These are phyloP conservation scores for Timema cristinae DNA, from an alignment of 2,888 invertebrate genomes.

Conservation along the genomic window DNA sequence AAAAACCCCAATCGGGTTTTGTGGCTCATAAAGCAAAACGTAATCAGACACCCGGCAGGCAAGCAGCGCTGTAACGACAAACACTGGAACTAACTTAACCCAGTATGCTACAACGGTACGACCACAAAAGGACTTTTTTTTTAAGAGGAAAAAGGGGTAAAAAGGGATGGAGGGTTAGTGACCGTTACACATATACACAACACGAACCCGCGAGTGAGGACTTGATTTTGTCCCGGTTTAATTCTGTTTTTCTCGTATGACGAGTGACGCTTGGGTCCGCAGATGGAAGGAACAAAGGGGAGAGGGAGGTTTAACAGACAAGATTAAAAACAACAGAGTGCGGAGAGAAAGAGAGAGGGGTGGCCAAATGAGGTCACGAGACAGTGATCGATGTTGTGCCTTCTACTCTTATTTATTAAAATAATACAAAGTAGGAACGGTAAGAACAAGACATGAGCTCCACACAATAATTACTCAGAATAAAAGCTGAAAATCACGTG, in stretches of 20 bases:
- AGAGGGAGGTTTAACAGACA: neutral
- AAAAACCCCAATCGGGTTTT: slow-evolving; percentile 21
- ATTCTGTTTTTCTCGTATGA: slow-evolving; percentile 20
- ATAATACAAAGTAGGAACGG: too few species aligned
- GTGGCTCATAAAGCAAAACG: slow-evolving; percentile 22
- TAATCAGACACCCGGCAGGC: slow-evolving; percentile 15
- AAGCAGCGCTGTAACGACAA: neutral
- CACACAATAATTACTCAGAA: too few species aligned
- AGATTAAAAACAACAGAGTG: slow-evolving; percentile 13
- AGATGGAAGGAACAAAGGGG: too few species aligned
- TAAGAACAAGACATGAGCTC: too few species aligned
- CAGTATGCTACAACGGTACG: neutral
- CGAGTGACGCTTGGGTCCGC: too few species aligned
- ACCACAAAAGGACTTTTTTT: neutral
- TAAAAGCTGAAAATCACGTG: too few species aligned
- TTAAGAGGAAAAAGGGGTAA: too few species aligned
- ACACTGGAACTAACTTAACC: too few species aligned
- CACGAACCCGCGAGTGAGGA: neutral
- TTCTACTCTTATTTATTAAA: too few species aligned
- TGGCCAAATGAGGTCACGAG: neutral
- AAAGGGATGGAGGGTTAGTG: too few species aligned
- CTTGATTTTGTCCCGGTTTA: slow-evolving; percentile 19
- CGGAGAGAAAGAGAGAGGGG: slow-evolving; percentile 8
- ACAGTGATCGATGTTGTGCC: neutral
- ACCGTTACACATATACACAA: too few species aligned